Evolutionary conservation across 2,113 vertebrate genomes (phyloP).

Genomic region (Excalfactoria chinensis): DNA sequence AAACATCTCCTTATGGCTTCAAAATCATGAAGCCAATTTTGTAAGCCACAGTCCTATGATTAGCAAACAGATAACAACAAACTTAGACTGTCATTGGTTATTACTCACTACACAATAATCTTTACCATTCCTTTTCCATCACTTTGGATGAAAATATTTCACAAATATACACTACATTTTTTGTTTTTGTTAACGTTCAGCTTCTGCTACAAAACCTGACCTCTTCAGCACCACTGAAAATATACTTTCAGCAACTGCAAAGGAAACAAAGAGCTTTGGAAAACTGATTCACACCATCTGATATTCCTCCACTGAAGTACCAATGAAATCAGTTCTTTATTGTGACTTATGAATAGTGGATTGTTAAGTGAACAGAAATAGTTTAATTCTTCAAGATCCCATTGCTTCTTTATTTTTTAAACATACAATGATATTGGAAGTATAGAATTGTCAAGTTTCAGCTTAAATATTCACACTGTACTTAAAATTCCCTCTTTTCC

Average conservation of each 20-base stretch:
- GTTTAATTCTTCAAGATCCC: not conserved
- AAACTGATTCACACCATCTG: not conserved
- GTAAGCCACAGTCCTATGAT: not conserved
- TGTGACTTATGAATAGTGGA: not conserved
- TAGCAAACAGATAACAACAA: not conserved
- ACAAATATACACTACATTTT: too few species aligned
- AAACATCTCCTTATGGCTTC: not conserved
- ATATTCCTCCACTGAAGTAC: not conserved
- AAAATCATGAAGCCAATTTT: not conserved
- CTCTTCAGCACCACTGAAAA: not conserved
- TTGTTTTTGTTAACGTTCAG: not conserved
- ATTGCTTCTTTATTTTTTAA: not conserved
- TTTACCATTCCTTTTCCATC: not conserved
- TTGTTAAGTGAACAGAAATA: not conserved
- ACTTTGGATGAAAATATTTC: not conserved
- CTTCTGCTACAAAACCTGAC: not conserved
- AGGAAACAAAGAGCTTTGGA: not conserved
- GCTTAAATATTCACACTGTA: not conserved
- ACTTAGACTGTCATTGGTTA: not conserved
- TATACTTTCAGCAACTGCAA: not conserved
- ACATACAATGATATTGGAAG: not conserved
- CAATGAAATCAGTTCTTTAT: not conserved
- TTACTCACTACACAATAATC: not conserved
- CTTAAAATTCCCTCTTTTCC: not conserved
- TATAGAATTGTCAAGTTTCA: not conserved